Percentiles rank a stretch among this genome's conserved stretches.
Evolutionary conservation across 2,888 invertebrate genomes (phyloP).

Genomic region (Acronicta aceris): DNA sequence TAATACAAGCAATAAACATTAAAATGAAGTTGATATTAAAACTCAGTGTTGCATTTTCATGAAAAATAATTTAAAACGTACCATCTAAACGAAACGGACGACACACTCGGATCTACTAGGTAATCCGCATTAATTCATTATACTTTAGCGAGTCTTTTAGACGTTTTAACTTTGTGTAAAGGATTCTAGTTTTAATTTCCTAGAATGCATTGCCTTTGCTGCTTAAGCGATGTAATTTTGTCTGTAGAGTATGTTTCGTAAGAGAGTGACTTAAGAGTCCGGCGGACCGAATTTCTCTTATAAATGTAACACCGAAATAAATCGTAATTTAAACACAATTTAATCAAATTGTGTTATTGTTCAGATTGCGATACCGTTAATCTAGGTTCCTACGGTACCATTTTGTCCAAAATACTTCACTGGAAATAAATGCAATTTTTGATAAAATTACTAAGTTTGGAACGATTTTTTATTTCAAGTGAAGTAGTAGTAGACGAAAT

Average conservation of each 20-base stretch:
- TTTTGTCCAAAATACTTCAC: too few species aligned
- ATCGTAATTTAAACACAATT: too few species aligned
- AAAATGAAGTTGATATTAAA: conserved; percentile 6
- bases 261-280: neutral
- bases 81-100: conserved; percentile 32
- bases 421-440: too few species aligned
- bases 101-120: conserved; percentile 44
- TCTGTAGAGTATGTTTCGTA: neutral
- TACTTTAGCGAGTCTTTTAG: conserved; percentile 20
- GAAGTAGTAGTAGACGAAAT: too few species aligned
- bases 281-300: too few species aligned
- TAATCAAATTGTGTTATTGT: too few species aligned
- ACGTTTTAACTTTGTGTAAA: conserved; percentile 10
- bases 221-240: neutral
- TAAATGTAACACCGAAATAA: too few species aligned
- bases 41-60: conserved; percentile 8
- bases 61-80: conserved; percentile 31
- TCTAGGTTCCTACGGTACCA: too few species aligned
- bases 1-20: neutral
- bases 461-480: too few species aligned
- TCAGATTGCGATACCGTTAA: too few species aligned
- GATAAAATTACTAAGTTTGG: too few species aligned
- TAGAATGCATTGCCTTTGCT: conserved; percentile 9
- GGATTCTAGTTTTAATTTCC: conserved; percentile 32
- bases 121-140: conserved; percentile 53